Base-by-base conservation (phyloP, 2,113 vertebrate species). In the Chaetodon auriga region DNA sequence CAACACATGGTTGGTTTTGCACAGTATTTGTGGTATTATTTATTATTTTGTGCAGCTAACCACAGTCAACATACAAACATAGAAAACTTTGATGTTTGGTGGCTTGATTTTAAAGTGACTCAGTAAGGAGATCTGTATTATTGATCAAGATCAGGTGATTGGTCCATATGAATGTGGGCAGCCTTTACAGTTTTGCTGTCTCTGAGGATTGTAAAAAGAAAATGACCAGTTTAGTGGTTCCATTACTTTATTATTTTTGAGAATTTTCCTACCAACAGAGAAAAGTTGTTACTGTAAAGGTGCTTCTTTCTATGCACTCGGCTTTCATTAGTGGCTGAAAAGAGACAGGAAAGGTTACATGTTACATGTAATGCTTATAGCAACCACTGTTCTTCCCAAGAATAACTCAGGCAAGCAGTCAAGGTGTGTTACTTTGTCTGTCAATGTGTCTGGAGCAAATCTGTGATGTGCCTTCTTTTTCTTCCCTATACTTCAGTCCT, bases 21-120 rank as follows among this genome's bases (percentile, higher is more conserved):
- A 48, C 38, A n/a, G 45, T 79, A 16, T 80, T 77, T 66, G 19
- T 62, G 51, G 11, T 43, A 41, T 49, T 0, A 5, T 89, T 87
- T 84, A 72, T 84, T 79, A 3, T 30, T 30, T 30, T 30, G 30
- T 30, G 30, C 30, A 30, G 30, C 30, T 30, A 30, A 30, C 30
- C 30, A 30, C 30, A 30, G 30, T 30, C 30, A 30, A 30, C 30
- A 30, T 30, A 30, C 30, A 30, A 30, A 30, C 30, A 30, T 30
- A 30, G 30, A 30, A 30, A 30, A 30, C 30, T 30, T 30, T 30
- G 30, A 46, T 1, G 51, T 66, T 19, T 75, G 11, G 36, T 13
- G 9, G 43, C 36, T 36, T 30, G 10, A 30, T 23, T 55, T 10
- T 10, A 18, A 2, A 49, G 38, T 53, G 18, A 54, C 55, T 73